Base-by-base conservation (phyloP, 2,113 vertebrate genomes). In the Dermatemys mawii region DNA sequence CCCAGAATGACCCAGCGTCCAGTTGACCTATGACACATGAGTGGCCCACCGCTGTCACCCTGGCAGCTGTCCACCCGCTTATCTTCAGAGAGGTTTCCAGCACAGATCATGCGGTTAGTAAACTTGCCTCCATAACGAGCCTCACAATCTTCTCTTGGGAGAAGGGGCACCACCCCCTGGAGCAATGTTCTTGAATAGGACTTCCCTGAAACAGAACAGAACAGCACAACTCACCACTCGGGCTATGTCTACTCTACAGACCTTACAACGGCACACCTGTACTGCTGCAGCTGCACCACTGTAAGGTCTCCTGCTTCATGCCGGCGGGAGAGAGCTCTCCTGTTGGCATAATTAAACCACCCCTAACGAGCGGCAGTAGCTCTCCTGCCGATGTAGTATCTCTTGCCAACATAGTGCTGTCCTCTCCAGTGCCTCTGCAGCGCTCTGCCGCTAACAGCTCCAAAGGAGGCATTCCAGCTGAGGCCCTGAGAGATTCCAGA, bases 11-110 rank as follows among this genome's bases (percentile, higher is more conserved):
- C 97, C 99, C 99, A 99, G 55, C 97, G 99, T 10, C 98, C 98
- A 0, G 88, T 94, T 92, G 98, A 96, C 5, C 92, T 98, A 94
- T 98, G 98, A 85, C 99, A 99, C 96, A 98, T 97, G 94, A 99
- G 98, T 14, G 99, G 99, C n/a, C 99, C 99, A 38, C 99, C 99
- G 1, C 99, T 98, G 98, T 99, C 99, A 8, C 99, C 98, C 90
- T 98, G 98, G 81, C 99, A 99, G 93, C 98, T 98, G 96, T 99
- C 98, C 54, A 97, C 98, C 35, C 97, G 97, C 73, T 98, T 98
- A 26, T 98, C 98, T 97, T 99, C 98, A 38, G 99, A 98, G 75
- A 99, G 98, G 89, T 98, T 99, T 90, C 99, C 99, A 2, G 99
- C 99, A 50, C 99, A 99, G 63, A 99, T 98, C 95, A 99, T 99